These are phyloP conservation scores for Lepidiolamprologus cunningtoni DNA, from an alignment of 2,113 vertebrate species.

Conservation along the genomic window DNA sequence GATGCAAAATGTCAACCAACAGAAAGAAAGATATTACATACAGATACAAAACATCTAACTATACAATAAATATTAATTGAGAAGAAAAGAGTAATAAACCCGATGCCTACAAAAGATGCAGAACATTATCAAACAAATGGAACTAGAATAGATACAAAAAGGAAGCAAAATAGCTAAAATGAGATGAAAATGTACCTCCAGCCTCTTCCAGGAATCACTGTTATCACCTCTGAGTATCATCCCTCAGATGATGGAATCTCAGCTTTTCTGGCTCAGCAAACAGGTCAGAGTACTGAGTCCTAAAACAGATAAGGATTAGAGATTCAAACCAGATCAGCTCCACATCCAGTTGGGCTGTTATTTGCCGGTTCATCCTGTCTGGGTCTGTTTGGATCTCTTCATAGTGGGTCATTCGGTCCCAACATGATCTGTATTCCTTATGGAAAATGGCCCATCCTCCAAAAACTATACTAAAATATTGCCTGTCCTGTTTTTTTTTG, in stretches of 20 bases:
- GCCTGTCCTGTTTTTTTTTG: not conserved
- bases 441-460: rapidly evolving
- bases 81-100: not conserved
- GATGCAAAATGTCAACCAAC: not conserved
- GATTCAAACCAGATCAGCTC: not conserved
- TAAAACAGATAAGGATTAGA: not conserved
- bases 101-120: not conserved
- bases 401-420: not conserved
- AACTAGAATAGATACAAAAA: not conserved
- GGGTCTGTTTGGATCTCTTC: not conserved
- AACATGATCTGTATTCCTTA: not conserved
- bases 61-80: not conserved
- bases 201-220: not conserved
- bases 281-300: not conserved
- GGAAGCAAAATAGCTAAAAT: not conserved
- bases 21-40: not conserved
- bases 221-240: not conserved
- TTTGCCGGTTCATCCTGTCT: not conserved
- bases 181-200: not conserved
- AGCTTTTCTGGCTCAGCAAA: not conserved
- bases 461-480: not conserved
- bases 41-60: not conserved
- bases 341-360: not conserved
- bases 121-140: not conserved
- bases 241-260: not conserved